phyloP scores from a whole-genome alignment of 2,888 invertebrate genomes.

The Leucophenga maculata region DNA sequence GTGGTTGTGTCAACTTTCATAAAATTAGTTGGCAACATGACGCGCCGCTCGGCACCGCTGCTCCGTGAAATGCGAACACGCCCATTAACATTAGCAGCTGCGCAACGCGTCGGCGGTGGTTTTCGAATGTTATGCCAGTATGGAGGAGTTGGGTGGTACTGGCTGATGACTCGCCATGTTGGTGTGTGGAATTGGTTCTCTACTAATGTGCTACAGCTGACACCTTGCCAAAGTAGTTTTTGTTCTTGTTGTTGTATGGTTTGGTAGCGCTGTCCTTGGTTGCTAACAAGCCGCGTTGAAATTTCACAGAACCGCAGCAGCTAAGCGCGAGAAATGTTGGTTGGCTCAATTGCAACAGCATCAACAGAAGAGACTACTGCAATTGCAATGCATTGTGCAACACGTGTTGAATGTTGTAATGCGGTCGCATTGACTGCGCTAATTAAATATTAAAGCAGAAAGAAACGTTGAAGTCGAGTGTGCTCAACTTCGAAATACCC shows the following conservation, averaged over 20 bases:
- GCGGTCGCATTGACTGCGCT: background rate
- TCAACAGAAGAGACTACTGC: too few relatives aligned
- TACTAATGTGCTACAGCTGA: slow-evolving; percentile 58
- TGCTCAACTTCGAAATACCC: too few relatives aligned
- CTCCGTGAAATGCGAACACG: slow-evolving; percentile 49
- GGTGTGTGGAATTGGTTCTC: slow-evolving; percentile 14
- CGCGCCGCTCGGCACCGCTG: slow-evolving; percentile 57
- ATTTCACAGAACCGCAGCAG: slow-evolving; percentile 21
- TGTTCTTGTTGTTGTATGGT: slow-evolving; percentile 46
- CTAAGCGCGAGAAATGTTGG: background rate
- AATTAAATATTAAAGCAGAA: slow-evolving; percentile 13
- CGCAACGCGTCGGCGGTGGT: too few relatives aligned
- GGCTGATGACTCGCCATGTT: background rate
- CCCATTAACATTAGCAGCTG: slow-evolving; percentile 54
- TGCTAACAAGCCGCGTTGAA: slow-evolving; percentile 12
- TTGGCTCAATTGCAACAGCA: slow-evolving; percentile 5
- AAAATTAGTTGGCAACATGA: slow-evolving; percentile 69
- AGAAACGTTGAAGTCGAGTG: too few relatives aligned
- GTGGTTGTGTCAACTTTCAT: slow-evolving; percentile 68
- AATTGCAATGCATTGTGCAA: slow-evolving; percentile 8
- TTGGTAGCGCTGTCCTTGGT: background rate
- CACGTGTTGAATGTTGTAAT: slow-evolving; percentile 18
- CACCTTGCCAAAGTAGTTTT: slow-evolving; percentile 64
- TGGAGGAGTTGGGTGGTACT: background rate
- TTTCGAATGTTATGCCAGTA: background rate